These are phyloP conservation scores for Scolopax bukidnonensis DNA, from an alignment of 2,797 vertebrate genomes.

Conservation along the genomic window DNA sequence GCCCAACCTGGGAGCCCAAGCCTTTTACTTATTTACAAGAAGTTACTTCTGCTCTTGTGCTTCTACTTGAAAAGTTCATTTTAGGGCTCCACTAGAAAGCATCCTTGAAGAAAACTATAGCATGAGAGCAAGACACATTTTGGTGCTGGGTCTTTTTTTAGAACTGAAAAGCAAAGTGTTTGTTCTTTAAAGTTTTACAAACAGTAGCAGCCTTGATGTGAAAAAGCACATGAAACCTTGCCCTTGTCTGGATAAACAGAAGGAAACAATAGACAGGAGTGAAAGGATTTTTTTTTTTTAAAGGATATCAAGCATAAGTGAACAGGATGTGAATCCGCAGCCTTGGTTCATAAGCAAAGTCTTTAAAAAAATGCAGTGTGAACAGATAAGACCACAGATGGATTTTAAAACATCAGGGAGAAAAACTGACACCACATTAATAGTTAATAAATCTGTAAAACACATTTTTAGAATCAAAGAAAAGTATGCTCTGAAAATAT, in stretches of 20 bases:
- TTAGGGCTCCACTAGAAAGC: neutral
- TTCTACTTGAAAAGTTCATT: neutral
- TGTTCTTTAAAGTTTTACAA: neutral
- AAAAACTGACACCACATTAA: neutral
- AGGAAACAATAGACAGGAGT: conserved; percentile 23
- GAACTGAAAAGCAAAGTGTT: neutral
- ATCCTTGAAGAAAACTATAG: neutral
- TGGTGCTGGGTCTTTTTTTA: neutral
- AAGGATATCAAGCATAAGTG: neutral
- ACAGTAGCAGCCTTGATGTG: neutral
- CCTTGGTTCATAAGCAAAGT: neutral
- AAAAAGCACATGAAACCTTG: neutral
- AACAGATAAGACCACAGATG: neutral
- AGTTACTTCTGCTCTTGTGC: neutral
- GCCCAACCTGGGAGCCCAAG: fast-evolving
- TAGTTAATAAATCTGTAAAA: neutral
- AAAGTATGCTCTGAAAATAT: neutral
- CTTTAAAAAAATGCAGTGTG: neutral
- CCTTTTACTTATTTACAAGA: neutral
- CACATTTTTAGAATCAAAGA: neutral
- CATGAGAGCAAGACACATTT: neutral
- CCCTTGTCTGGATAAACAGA: conserved; percentile 23
- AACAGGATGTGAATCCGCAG: conserved; percentile 45
- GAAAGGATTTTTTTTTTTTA: neutral
- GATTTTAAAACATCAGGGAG: neutral